phyloP scores from a whole-genome alignment of 2,797 vertebrate species.

The Gephyroberyx darwinii region DNA sequence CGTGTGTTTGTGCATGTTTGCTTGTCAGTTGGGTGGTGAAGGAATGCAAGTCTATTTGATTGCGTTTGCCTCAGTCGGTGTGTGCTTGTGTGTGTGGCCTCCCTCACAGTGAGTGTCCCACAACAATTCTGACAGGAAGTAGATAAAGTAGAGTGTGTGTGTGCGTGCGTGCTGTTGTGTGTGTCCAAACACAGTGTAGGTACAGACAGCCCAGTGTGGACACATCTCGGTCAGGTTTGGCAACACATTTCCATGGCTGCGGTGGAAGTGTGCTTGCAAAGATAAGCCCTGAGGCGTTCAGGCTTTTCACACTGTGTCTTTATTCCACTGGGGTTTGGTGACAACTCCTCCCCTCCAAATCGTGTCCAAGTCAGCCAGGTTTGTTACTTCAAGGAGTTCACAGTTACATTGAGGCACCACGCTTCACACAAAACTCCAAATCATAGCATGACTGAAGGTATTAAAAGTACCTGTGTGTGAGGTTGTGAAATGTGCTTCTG shows the following conservation, averaged over 20 bases:
- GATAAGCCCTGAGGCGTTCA: conserved; percentile 27
- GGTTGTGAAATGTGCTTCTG: conserved; percentile 13
- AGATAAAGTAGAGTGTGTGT: conserved; percentile 57
- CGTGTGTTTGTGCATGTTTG: background rate
- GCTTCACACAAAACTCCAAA: background rate
- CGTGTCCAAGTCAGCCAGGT: background rate
- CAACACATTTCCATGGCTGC: conserved; percentile 30
- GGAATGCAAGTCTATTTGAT: conserved; percentile 33
- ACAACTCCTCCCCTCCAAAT: conserved; percentile 3
- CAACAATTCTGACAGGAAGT: conserved; percentile 62
- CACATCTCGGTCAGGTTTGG: conserved; percentile 15
- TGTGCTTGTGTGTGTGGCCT: conserved; percentile 19
- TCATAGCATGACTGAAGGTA: background rate
- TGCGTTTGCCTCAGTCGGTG: conserved; percentile 21
- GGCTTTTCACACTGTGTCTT: conserved; percentile 14
- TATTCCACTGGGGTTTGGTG: conserved; percentile 8
- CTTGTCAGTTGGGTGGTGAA: conserved; percentile 30
- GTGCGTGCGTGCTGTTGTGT: conserved; percentile 1
- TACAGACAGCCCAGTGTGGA: conserved; percentile 17
- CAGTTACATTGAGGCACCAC: background rate
- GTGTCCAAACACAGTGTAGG: conserved; percentile 41
- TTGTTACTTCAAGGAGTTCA: conserved; percentile 8
- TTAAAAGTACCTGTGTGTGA: background rate
- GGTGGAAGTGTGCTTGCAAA: conserved; percentile 11
- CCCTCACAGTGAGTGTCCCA: conserved; percentile 52